Base-by-base conservation (phyloP, 2,113 vertebrate genomes). In the Drymodes brunneopygia region DNA sequence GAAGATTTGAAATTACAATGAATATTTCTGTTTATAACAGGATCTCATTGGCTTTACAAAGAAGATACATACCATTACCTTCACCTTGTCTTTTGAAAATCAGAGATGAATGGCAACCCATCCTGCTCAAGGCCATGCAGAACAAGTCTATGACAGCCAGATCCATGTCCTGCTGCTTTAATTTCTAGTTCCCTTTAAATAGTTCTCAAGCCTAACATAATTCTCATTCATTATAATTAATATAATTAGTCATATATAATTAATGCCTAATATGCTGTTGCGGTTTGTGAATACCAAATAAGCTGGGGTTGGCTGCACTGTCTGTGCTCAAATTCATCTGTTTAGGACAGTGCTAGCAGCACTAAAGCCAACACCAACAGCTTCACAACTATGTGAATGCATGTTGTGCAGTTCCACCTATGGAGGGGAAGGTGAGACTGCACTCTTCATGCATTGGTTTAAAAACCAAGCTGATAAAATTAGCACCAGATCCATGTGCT, bases 231-330 rank as follows among this genome's bases (percentile, higher is more conserved):
- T 81, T 79, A 53, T 86, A 92, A 97, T 90, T 74, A 94, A 92
- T 92, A 80, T 40, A 83, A 88, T 88, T 90, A 90, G 82, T 60
- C 56, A 88, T 86, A 86, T 74, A 57, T 95, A 93, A 96, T 92
- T 93, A 83, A 92, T 78, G 77, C 67, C 61, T 94, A 94, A 88
- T 81, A 81, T 12, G 64, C 64, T 72, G 79, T 66, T 79, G 57
- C 0, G 2, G 75, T 75, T 74, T 42, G 51, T 86, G 86, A 93
- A 95, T 95, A 69, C 45, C 61, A 61, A 92, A 57, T 66, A 42
- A 74, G 48, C 57, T 51, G 5, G 38, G 19, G 22, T 16, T 84
- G 85, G 54, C 88, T 67, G 56, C 90, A 78, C 35, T 40, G 58
- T 16, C 70, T 45, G 29, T 74, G 54, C 72, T 89, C 31, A 86